Conservation (phyloP, 2,797 vertebrate species). For the Rhinogobio ventralis region DNA sequence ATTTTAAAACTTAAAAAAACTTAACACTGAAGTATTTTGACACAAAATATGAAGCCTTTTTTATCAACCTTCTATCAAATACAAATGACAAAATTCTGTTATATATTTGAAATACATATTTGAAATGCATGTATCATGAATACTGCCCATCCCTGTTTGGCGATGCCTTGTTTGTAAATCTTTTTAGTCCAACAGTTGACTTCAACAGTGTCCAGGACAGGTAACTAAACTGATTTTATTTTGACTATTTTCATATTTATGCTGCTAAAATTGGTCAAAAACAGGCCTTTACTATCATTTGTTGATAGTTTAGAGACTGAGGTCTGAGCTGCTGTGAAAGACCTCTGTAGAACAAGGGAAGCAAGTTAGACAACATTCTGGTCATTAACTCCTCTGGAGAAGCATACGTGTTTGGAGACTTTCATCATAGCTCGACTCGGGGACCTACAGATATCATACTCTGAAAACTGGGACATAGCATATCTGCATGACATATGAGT, state of each 20-base stretch:
- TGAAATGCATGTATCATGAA: too few species aligned
- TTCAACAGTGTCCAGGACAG: neutral
- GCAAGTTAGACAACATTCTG: constrained; percentile 35
- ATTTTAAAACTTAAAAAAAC: too few species aligned
- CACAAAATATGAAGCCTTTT: too few species aligned
- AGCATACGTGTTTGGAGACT: neutral
- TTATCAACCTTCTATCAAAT: too few species aligned
- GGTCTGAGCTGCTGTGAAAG: constrained; percentile 17
- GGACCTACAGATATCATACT: constrained; percentile 9
- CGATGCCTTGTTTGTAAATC: neutral
- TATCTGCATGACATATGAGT: constrained; percentile 19
- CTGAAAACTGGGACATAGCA: constrained; percentile 31
- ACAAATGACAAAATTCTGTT: too few species aligned
- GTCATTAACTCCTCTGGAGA: constrained; percentile 15
- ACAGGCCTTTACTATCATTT: neutral
- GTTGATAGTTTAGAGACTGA: neutral
- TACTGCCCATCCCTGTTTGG: too few species aligned
- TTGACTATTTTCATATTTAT: neutral
- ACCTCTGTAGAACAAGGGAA: neutral
- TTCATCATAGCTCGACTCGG: neutral
- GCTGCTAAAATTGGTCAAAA: neutral
- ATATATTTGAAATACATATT: too few species aligned
- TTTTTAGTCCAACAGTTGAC: neutral
- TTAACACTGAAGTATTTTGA: too few species aligned
- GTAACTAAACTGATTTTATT: neutral